These are phyloP conservation scores for Eristalinus aeneus DNA, from an alignment of 2,888 invertebrate species.

Conservation along the genomic window DNA sequence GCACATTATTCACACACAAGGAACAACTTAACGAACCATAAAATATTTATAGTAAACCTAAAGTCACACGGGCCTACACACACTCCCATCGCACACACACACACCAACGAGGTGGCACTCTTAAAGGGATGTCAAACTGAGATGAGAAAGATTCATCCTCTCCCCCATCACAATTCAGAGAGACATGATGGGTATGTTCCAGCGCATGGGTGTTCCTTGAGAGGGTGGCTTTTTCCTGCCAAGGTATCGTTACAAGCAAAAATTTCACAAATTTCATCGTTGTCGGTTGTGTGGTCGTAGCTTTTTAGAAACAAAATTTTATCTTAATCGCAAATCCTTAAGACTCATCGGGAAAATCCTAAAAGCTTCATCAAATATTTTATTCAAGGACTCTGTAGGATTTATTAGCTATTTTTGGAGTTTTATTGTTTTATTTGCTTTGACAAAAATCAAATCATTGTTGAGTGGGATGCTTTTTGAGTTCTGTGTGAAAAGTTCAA, in stretches of 20 bases:
- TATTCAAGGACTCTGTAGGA: constrained; percentile 23
- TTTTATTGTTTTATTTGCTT: constrained; percentile 60
- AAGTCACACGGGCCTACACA: constrained; percentile 54
- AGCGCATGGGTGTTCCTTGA: constrained; percentile 68
- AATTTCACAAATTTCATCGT: constrained; percentile 80
- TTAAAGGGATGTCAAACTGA: constrained; percentile 50
- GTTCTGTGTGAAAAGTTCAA: constrained; percentile 48
- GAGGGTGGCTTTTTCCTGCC: constrained; percentile 60
- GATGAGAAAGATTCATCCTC: constrained; percentile 63
- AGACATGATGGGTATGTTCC: constrained; percentile 52
- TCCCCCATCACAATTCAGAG: constrained; percentile 3
- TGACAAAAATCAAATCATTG: constrained; percentile 16
- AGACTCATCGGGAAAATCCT: constrained; percentile 29
- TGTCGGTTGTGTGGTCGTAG: constrained; percentile 79
- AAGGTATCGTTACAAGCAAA: constrained; percentile 69
- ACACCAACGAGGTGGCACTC: constrained; percentile 14
- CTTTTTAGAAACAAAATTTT: constrained; percentile 73
- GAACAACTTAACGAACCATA: constrained; percentile 69
- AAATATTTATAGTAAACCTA: constrained; percentile 71
- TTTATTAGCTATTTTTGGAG: constrained; percentile 14
- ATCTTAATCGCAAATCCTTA: constrained; percentile 57
- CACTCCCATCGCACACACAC: not conserved
- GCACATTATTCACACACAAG: constrained; percentile 25
- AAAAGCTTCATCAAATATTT: not conserved
- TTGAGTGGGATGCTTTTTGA: constrained; percentile 55